phyloP scores from a whole-genome alignment of 2,113 vertebrate species.

The Barnardius zonarius region DNA sequence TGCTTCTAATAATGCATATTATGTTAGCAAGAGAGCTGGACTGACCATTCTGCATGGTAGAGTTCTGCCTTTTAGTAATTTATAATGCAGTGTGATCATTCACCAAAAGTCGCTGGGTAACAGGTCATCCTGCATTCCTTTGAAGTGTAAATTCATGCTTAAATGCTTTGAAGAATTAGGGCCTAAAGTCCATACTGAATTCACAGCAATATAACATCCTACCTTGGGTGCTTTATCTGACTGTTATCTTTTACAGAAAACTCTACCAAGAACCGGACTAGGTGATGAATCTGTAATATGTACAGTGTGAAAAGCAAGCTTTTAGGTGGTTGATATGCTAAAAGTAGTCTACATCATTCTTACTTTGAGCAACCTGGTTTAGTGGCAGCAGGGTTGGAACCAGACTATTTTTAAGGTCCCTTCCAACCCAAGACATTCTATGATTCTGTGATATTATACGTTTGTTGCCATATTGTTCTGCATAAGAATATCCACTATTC shows the following conservation, averaged over 20 bases:
- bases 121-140: not conserved
- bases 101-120: not conserved
- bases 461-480: not conserved
- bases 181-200: not conserved
- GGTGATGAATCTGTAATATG: not conserved
- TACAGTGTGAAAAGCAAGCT: not conserved
- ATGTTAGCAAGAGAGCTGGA: not conserved
- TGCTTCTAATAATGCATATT: not conserved
- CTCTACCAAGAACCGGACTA: not conserved
- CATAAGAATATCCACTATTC: not conserved
- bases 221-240: not conserved
- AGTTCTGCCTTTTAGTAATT: not conserved
- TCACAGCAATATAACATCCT: not conserved
- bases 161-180: constrained; percentile 10
- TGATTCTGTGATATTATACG: not conserved
- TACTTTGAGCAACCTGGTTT: not conserved
- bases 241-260: not conserved
- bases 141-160: constrained; percentile 35
- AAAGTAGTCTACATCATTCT: not conserved
- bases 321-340: not conserved
- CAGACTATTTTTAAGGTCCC: not conserved
- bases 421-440: not conserved
- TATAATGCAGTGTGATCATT: not conserved
- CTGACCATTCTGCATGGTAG: not conserved
- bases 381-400: not conserved